Conservation (phyloP, 2,113 vertebrate species). For the Alaudala cheleensis region DNA sequence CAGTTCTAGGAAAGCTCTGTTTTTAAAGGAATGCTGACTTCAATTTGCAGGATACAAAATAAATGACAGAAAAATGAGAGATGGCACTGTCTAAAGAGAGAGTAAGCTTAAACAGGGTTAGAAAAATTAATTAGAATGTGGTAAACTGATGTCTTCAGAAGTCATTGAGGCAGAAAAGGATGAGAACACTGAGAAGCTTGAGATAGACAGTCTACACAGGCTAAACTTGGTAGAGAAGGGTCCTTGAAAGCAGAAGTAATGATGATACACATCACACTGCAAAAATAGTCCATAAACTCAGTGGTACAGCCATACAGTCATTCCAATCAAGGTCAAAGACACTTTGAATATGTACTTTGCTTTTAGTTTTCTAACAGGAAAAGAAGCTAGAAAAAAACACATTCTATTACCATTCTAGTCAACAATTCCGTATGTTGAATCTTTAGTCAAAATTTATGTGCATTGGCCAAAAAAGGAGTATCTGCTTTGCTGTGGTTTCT, state of each 20-base stretch:
- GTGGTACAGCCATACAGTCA: background rate
- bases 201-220: background rate
- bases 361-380: background rate
- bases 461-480: background rate
- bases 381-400: background rate
- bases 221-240: background rate
- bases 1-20: background rate
- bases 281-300: background rate
- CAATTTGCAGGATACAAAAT: background rate
- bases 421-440: background rate
- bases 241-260: background rate
- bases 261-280: background rate
- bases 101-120: background rate
- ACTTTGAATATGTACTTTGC: background rate
- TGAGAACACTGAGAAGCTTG: background rate
- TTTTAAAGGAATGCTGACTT: background rate
- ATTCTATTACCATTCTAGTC: background rate
- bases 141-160: constrained; percentile 10
- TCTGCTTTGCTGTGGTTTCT: constrained; percentile 2
- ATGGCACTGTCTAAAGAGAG: background rate
- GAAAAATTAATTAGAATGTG: background rate
- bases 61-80: background rate
- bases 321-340: background rate
- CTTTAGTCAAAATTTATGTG: background rate
- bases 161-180: background rate